A percentile compares a stretch with the other conserved stretches of the same genome.
Evolutionary conservation across 2,888 invertebrate genomes (phyloP).

Genomic region (Ditula angustiorana): DNA sequence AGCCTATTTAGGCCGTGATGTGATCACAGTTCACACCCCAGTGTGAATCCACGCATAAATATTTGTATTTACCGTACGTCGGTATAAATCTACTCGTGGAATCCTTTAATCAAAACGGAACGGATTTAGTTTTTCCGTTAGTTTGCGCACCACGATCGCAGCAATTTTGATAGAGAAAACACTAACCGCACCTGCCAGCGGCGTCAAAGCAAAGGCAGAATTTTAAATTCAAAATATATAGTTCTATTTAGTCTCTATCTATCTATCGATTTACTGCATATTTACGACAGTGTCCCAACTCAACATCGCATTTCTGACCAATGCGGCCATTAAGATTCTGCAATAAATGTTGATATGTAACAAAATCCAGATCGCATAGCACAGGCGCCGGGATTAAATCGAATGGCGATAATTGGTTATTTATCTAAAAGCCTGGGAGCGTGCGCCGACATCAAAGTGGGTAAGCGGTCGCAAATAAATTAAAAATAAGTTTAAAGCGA

Average conservation of each 20-base stretch:
- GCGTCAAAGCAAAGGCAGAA: not conserved
- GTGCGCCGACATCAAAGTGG: conserved; percentile 73
- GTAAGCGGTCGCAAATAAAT: conserved; percentile 76
- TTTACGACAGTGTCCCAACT: not conserved
- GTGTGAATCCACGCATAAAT: conserved; percentile 70
- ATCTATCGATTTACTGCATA: no score
- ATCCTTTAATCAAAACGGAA: conserved; percentile 25
- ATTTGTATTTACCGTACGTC: conserved; percentile 55
- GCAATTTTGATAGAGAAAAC: not conserved
- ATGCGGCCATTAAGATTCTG: conserved; percentile 47
- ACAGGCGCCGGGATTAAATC: conserved; percentile 62
- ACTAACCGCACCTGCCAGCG: not conserved
- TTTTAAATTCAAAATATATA: not conserved
- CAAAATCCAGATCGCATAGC: conserved; percentile 59
- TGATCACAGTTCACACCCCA: conserved; percentile 71
- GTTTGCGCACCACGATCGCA: conserved; percentile 4
- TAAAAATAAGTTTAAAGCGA: conserved; percentile 75
- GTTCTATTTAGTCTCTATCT: not conserved
- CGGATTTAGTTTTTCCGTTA: conserved; percentile 16
- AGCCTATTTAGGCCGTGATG: conserved; percentile 70
- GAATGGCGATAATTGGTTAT: conserved; percentile 78
- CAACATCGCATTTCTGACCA: conserved; percentile 41
- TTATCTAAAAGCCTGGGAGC: conserved; percentile 72
- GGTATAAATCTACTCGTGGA: not conserved
- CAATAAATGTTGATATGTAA: conserved; percentile 44